A percentile compares a stretch with the other conserved stretches of the same genome.
Conservation (phyloP, 2,113 vertebrate genomes). For the Brevimyrus niger region DNA sequence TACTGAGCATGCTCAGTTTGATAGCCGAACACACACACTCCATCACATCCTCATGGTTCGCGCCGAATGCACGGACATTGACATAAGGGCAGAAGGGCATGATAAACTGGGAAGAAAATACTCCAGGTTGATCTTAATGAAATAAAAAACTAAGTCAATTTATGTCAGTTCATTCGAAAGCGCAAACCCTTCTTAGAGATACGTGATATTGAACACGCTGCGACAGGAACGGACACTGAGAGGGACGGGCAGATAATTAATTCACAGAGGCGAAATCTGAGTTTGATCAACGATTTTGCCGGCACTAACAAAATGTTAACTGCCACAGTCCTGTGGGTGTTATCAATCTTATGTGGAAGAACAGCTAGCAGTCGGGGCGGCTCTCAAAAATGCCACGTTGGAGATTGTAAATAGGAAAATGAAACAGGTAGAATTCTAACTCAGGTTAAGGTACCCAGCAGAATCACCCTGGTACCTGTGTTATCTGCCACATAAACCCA, state of each 20-base stretch:
- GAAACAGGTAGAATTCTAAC: not conserved
- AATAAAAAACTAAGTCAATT: not conserved
- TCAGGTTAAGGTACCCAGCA: not conserved
- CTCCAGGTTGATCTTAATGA: not conserved
- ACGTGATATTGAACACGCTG: not conserved
- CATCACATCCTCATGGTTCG: not conserved
- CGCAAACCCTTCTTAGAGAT: not conserved
- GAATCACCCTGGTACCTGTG: not conserved
- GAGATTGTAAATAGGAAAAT: not conserved
- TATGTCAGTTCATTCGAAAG: not conserved
- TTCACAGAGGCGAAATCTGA: not conserved
- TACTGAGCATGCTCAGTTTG: constrained; percentile 54
- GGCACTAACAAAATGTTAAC: not conserved
- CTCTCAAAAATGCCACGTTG: not conserved
- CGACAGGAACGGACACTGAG: not conserved
- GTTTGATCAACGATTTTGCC: not conserved
- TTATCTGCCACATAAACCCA: not conserved
- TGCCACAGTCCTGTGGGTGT: not conserved
- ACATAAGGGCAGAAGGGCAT: not conserved
- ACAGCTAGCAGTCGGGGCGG: not conserved
- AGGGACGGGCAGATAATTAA: not conserved
- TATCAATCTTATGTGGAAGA: not conserved
- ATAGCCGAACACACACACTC: constrained; percentile 58
- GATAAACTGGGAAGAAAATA: not conserved
- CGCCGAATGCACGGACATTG: not conserved